Base-by-base conservation (phyloP, 2,888 invertebrate species). In the Phorcus lineatus region DNA sequence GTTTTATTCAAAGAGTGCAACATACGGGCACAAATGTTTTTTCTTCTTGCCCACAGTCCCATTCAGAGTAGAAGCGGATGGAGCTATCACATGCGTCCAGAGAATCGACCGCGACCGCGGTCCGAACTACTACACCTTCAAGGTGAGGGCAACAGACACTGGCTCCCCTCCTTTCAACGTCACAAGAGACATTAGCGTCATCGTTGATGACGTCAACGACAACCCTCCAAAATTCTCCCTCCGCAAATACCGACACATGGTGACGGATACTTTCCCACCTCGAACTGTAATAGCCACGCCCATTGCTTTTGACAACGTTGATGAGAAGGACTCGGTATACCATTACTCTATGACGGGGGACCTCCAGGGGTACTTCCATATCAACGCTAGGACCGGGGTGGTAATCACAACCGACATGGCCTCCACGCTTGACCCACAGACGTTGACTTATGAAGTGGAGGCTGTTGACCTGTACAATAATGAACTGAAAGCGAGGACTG, bases 201-300 rank as follows among this genome's bases (percentile, higher is more conserved):
- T 86, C 17, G 57, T 86, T 2, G 75, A 82, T n/a, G 86, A 86
- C 70, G 79, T 86, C 54, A 86, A 86, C 54, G 86, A 86, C 80
- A 86, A 86, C 74, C 84, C 86, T 16, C 86, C 86, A 3, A 57
- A 62, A 55, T 85, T 86, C 78, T 79, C 86, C 0, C 80, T 82
- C 66, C 19, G 57, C 13, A 54, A 77, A 36, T 86, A 86, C 79
- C 76, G 79, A 6, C 85, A 85, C 77, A 79, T 81, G 55, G 81
- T 86, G 4, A 79, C 80, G 28, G 80, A 77, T 24, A 31, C 55
- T 16, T 85, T 85, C 79, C 86, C 86, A 9, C 57, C 74, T 40
- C 74, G 80, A 7, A 86, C 84, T 13, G 76, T 84, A 6, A 80
- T 86, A 40, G 83, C 86, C 16, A 86, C 86, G 17, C 86, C 86